Evolutionary conservation across 2,888 invertebrate genomes (phyloP).

Genomic region (Miltochrista miniata): DNA sequence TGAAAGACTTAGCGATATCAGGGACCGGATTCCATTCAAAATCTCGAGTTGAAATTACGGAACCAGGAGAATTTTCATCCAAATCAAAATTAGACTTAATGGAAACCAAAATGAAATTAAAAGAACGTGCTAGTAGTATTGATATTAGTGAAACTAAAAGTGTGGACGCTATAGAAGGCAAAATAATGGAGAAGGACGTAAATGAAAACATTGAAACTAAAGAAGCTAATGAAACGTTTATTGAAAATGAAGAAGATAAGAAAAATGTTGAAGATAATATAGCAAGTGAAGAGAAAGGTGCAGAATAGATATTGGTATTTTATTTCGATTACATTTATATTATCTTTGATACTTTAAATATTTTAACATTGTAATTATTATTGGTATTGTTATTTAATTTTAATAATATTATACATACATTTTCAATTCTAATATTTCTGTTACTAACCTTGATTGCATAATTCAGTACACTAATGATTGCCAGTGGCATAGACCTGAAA

Average conservation of each 20-base stretch:
- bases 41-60: background rate
- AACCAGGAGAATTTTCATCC: background rate
- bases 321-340: background rate
- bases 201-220: background rate
- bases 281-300: background rate
- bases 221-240: background rate
- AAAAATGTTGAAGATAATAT: no score
- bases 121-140: no score
- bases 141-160: background rate
- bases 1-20: conserved; percentile 66
- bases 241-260: background rate
- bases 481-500: no score
- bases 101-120: background rate
- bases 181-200: background rate
- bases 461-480: no score
- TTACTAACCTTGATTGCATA: no score
- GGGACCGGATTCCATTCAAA: conserved; percentile 19
- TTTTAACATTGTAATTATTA: background rate
- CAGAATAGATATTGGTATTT: background rate
- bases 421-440: no score
- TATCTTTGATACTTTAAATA: background rate
- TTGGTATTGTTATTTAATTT: no score
- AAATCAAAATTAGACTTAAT: background rate
- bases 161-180: background rate
- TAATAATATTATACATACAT: no score